Evolutionary conservation across 53 echinoderm and acorn worm genomes (phyloP).

Genomic region (Antedon mediterranea): DNA sequence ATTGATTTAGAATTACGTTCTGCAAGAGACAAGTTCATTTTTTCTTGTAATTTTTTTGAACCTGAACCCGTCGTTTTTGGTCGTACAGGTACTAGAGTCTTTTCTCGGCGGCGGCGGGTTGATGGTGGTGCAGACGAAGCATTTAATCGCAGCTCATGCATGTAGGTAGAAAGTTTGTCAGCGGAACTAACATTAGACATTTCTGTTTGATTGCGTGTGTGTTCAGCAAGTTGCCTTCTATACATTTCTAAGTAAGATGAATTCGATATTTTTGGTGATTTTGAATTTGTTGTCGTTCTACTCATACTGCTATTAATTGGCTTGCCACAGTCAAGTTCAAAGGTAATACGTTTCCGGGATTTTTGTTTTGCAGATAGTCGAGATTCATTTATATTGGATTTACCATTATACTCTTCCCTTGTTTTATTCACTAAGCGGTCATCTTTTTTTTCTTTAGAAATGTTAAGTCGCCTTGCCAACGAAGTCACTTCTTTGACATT

Average conservation of each 20-base stretch:
- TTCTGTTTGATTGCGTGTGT: conserved; percentile 9
- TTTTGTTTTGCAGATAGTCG: no score
- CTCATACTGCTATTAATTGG: no score
- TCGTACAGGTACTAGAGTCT: neutral
- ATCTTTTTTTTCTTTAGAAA: neutral
- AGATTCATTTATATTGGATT: no score
- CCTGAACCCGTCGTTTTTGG: neutral
- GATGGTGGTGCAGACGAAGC: neutral
- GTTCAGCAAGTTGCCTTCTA: conserved; percentile 34
- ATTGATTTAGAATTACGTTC: neutral
- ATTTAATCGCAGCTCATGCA: neutral
- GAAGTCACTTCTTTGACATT: neutral
- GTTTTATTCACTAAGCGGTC: neutral
- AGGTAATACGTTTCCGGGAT: no score
- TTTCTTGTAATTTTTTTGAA: neutral
- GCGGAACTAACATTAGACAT: neutral
- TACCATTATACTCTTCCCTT: no score
- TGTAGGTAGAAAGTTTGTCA: neutral
- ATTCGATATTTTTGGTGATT: conserved; percentile 29
- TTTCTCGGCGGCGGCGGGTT: neutral
- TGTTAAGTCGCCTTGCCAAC: neutral
- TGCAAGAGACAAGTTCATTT: neutral
- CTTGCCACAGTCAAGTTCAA: no score
- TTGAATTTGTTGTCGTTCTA: no score
- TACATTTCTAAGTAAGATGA: conserved; percentile 71